A percentile compares a stretch with the other conserved stretches of the same genome.
phyloP scores from a whole-genome alignment of 2,113 vertebrate genomes.

The Callipepla californica region DNA sequence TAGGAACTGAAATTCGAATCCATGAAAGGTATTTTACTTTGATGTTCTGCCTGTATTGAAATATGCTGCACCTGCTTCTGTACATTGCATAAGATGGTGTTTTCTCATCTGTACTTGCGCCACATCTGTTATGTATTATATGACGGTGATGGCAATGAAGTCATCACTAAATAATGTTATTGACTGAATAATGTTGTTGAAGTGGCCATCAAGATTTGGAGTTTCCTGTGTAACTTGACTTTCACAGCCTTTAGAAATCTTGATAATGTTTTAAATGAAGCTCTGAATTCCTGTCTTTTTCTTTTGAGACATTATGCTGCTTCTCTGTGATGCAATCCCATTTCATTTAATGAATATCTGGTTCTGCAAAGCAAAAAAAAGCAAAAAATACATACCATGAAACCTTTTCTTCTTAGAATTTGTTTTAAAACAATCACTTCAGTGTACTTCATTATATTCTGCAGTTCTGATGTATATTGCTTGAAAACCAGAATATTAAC shows the following conservation, averaged over 20 bases:
- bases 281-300: background rate
- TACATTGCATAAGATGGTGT: rapidly evolving
- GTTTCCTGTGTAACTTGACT: background rate
- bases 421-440: background rate
- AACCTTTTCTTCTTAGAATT: background rate
- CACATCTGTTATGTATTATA: background rate
- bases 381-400: background rate
- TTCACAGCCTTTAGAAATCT: background rate
- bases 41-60: background rate
- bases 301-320: background rate
- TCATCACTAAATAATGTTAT: background rate
- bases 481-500: background rate
- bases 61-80: background rate
- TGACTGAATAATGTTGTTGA: background rate
- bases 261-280: background rate
- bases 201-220: background rate
- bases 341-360: background rate
- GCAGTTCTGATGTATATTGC: background rate
- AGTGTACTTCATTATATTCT: background rate
- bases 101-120: background rate
- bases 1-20: slow-evolving; percentile 15
- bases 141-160: background rate
- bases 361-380: background rate
- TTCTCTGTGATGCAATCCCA: background rate
- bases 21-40: background rate